phyloP scores from a whole-genome alignment of 2,888 invertebrate genomes.

The Romanomermis culicivorax region DNA sequence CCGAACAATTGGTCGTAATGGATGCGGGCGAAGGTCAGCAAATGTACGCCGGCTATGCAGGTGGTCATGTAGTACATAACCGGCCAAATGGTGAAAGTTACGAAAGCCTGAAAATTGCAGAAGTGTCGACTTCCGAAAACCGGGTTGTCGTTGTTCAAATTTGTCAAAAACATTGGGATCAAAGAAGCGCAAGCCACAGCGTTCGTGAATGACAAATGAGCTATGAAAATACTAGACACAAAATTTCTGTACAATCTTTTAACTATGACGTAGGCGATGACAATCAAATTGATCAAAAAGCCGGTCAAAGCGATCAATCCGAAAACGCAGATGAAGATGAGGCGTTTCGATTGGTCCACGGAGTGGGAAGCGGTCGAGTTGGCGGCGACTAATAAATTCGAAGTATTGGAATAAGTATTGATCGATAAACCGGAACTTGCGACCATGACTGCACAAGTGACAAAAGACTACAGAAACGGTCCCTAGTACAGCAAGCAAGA shows the following conservation, averaged over 20 bases:
- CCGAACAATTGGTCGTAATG: conserved; percentile 29
- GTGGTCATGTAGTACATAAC: conserved; percentile 25
- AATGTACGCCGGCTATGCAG: conserved; percentile 27
- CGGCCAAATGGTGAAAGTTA: conserved; percentile 24
- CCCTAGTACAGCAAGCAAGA: no score
- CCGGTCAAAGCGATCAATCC: conserved; percentile 13
- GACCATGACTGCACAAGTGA: no score
- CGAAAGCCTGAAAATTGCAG: conserved; percentile 19
- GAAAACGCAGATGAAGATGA: conserved; percentile 5
- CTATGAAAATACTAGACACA: conserved; percentile 26
- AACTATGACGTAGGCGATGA: conserved; percentile 22
- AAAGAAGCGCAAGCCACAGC: conserved; percentile 18
- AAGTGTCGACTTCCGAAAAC: neutral
- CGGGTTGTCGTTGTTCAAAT: conserved; percentile 12
- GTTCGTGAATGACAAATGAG: conserved; percentile 25
- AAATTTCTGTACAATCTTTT: conserved; percentile 25
- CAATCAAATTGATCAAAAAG: conserved; percentile 18
- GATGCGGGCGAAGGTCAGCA: conserved; percentile 27
- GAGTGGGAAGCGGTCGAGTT: no score
- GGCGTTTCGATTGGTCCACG: no score
- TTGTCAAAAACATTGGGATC: conserved; percentile 21
- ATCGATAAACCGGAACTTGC: no score
- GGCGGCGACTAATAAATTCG: no score
- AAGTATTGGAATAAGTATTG: no score
- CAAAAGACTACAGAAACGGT: no score